Evolutionary conservation across 2,113 vertebrate genomes (phyloP).

Genomic region (Zosterops lateralis): DNA sequence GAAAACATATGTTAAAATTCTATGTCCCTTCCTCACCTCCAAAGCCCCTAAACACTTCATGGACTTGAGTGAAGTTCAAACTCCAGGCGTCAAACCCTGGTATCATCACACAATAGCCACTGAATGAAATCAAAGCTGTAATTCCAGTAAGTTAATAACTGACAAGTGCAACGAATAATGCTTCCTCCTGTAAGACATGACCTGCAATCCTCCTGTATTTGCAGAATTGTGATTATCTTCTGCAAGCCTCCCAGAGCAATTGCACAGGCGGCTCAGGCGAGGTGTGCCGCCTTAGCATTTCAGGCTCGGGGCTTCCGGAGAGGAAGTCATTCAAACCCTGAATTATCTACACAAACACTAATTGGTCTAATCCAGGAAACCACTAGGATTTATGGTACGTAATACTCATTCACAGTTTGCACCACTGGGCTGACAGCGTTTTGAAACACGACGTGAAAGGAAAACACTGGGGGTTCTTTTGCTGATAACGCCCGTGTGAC

Average conservation of each 20-base stretch:
- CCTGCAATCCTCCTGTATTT: background rate
- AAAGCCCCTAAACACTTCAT: background rate
- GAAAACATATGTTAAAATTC: background rate
- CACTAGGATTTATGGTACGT: conserved; percentile 37
- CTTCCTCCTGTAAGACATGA: background rate
- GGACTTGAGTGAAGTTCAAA: background rate
- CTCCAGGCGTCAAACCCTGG: background rate
- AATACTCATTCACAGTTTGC: conserved; percentile 39
- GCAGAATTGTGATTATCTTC: conserved; percentile 15
- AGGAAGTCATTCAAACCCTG: conserved; percentile 76
- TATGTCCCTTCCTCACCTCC: background rate
- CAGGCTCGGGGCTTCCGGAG: conserved; percentile 70
- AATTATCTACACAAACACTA: conserved; percentile 74
- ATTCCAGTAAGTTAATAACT: conserved; percentile 4
- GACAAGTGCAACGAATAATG: background rate
- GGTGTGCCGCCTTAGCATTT: conserved; percentile 59
- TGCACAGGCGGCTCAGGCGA: conserved; percentile 28
- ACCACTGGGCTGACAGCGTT: background rate
- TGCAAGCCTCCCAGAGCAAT: background rate
- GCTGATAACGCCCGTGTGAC: background rate
- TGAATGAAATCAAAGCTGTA: background rate
- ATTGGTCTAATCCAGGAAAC: conserved; percentile 77
- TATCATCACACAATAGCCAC: background rate
- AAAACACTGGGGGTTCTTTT: background rate
- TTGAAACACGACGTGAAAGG: background rate